These are phyloP conservation scores for Hapalemur alaotrensis DNA, from an alignment of 2,797 vertebrate genomes.

Conservation along the genomic window DNA sequence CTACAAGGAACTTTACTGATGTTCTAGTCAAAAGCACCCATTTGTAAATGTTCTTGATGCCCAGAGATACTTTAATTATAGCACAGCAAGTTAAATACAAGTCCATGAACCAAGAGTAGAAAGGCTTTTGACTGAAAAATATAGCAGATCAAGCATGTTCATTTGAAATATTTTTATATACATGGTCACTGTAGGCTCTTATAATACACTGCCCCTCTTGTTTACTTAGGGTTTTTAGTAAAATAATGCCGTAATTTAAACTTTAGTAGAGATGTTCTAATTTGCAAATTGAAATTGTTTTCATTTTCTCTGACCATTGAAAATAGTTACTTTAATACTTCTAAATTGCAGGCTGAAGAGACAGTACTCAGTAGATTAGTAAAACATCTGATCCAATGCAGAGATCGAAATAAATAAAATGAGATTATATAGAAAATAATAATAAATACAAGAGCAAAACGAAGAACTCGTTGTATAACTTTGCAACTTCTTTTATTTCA, in stretches of 20 bases:
- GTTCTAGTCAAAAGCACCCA: neutral
- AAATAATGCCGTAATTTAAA: neutral
- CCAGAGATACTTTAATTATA: neutral
- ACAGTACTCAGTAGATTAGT: neutral
- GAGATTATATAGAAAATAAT: neutral
- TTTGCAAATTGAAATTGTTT: neutral
- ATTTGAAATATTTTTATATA: neutral
- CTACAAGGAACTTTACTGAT: neutral
- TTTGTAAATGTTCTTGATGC: neutral
- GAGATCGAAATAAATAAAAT: neutral
- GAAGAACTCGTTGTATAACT: neutral
- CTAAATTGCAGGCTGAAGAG: neutral
- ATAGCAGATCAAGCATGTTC: neutral
- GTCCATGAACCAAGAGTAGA: neutral
- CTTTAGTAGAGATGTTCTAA: neutral
- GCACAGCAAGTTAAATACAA: neutral
- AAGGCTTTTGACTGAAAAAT: neutral
- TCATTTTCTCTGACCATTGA: neutral
- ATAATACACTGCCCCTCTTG: neutral
- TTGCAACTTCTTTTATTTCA: neutral
- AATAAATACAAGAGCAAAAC: neutral
- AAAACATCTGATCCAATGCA: neutral
- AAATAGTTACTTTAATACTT: neutral
- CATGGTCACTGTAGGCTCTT: neutral
- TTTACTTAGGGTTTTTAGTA: neutral